phyloP scores from a whole-genome alignment of 1,140 invertebrate genomes.

The Heliconius melpomene region DNA sequence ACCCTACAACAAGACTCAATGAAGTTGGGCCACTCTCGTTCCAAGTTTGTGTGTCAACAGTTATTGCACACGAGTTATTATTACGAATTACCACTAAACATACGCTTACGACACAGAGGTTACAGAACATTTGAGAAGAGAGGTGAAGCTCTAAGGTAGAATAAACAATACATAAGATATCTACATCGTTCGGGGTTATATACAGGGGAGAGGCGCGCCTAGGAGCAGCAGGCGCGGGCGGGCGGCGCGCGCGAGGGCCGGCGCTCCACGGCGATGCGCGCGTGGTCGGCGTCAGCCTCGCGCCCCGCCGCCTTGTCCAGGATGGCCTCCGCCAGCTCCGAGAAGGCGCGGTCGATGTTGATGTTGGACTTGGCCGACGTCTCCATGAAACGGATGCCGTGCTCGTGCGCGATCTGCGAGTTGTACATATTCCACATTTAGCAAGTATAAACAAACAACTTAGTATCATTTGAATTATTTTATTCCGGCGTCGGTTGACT shows the following conservation, averaged over 20 bases:
- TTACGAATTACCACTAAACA: background rate
- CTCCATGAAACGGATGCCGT: slow-evolving; percentile 97
- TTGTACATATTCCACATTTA: no score
- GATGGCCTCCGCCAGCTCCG: slow-evolving; percentile 89
- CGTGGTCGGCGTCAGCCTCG: slow-evolving; percentile 72
- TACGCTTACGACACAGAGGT: no score
- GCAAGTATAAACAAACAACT: no score
- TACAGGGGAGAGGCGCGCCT: slow-evolving; percentile 26
- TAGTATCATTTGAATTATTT: no score
- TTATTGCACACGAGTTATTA: slow-evolving; percentile 38
- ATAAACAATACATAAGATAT: slow-evolving; percentile 34
- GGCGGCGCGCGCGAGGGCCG: slow-evolving; percentile 71
- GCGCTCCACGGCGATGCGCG: slow-evolving; percentile 77
- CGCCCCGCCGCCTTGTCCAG: slow-evolving; percentile 78
- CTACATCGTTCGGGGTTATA: slow-evolving; percentile 20
- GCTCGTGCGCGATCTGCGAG: slow-evolving; percentile 89
- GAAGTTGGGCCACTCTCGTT: no score
- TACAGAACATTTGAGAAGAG: no score
- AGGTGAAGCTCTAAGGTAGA: background rate
- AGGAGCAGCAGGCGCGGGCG: slow-evolving; percentile 75
- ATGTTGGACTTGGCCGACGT: slow-evolving; percentile 95
- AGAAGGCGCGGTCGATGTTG: slow-evolving; percentile 95
- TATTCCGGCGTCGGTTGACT: no score
- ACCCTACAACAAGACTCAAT: no score
- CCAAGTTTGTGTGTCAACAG: background rate